phyloP scores from a whole-genome alignment of 1,140 invertebrate species.

The Drosophila pachea region DNA sequence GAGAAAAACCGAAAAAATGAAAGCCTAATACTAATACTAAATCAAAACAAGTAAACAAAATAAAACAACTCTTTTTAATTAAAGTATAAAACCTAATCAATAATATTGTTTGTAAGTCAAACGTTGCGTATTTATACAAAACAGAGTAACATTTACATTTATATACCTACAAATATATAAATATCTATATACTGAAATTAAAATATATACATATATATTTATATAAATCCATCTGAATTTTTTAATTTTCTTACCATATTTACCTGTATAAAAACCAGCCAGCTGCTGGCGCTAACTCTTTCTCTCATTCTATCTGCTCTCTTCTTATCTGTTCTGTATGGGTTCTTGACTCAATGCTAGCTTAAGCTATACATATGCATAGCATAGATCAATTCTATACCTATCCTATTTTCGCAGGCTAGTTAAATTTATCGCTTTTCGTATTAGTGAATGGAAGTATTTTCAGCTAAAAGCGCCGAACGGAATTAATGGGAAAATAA shows the following conservation, averaged over 20 bases:
- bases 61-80: conserved; percentile 39
- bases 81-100: conserved; percentile 57
- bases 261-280: background rate
- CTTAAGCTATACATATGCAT: too few relatives aligned
- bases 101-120: conserved; percentile 64
- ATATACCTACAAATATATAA: conserved; percentile 57
- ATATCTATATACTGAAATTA: conserved; percentile 59
- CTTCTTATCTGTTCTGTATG: too few relatives aligned
- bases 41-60: background rate
- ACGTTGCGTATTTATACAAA: conserved; percentile 72
- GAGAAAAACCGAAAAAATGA: background rate
- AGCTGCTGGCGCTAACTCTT: too few relatives aligned
- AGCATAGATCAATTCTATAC: too few relatives aligned
- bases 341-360: too few relatives aligned
- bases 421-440: too few relatives aligned
- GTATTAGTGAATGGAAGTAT: too few relatives aligned
- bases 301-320: too few relatives aligned
- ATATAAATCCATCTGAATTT: background rate
- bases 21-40: conserved; percentile 10
- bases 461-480: too few relatives aligned
- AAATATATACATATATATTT: conserved; percentile 60
- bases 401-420: too few relatives aligned
- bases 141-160: conserved; percentile 29
- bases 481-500: too few relatives aligned
- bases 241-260: background rate